phyloP scores from a whole-genome alignment of 2,888 invertebrate genomes.

The Alloplasta piceator region DNA sequence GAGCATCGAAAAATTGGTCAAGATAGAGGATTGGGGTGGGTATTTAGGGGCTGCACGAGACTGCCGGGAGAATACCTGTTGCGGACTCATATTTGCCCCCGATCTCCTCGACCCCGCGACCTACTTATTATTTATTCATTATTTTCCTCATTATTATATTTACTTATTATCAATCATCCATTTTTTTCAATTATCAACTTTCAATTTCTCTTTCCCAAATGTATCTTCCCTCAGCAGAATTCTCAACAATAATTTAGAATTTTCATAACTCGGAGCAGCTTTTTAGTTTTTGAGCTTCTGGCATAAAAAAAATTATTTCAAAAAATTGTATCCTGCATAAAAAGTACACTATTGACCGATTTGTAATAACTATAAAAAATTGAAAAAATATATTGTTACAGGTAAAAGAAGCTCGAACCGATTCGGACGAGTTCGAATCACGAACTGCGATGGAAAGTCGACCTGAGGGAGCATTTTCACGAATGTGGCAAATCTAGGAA shows the following conservation, averaged over 20 bases:
- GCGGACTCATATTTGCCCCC: conserved; percentile 33
- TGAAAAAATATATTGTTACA: not conserved
- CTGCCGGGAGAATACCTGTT: conserved; percentile 42
- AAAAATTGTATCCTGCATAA: too few species aligned
- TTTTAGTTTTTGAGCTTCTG: too few species aligned
- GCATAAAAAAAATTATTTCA: too few species aligned
- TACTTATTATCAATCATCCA: not conserved
- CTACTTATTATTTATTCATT: conserved; percentile 17
- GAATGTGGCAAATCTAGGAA: not conserved
- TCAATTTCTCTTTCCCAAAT: not conserved
- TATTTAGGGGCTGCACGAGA: not conserved
- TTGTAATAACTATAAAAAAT: not conserved
- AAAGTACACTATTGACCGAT: too few species aligned
- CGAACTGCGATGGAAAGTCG: conserved; percentile 13
- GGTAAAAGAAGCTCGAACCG: not conserved
- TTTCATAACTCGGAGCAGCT: too few species aligned
- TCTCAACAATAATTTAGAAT: too few species aligned
- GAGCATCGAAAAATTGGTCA: not conserved
- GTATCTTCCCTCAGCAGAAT: too few species aligned
- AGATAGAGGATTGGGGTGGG: not conserved
- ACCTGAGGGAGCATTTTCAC: conserved; percentile 2
- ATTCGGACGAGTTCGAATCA: not conserved
- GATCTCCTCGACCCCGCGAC: conserved; percentile 16
- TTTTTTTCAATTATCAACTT: not conserved
- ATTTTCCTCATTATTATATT: not conserved